Evolutionary conservation across 1,140 invertebrate genomes (phyloP).

Genomic region (Grapholita molesta): DNA sequence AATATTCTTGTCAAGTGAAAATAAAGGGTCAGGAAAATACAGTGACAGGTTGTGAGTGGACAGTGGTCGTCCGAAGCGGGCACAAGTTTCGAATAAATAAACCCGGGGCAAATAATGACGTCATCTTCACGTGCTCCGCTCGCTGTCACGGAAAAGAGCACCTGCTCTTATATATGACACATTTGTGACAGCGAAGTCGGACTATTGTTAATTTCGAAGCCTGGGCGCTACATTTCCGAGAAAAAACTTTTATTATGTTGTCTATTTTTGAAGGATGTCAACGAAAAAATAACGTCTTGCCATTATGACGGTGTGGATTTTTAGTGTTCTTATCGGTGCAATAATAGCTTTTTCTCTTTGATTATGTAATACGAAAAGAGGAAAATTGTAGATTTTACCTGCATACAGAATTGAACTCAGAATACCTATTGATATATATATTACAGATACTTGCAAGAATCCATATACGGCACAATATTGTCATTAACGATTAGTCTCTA

Average conservation of each 20-base stretch:
- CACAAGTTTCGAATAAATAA: slow-evolving; percentile 73
- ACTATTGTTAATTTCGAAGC: slow-evolving; percentile 46
- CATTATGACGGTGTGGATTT: not conserved
- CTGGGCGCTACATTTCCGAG: not conserved
- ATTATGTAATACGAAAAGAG: too few relatives aligned
- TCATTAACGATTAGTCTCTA: too few relatives aligned
- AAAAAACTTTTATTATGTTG: slow-evolving; percentile 18
- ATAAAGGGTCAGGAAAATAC: slow-evolving; percentile 72
- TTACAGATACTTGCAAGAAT: too few relatives aligned
- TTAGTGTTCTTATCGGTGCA: not conserved
- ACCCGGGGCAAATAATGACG: slow-evolving; percentile 57
- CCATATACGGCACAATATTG: too few relatives aligned
- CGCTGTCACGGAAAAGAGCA: slow-evolving; percentile 49
- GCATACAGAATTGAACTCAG: too few relatives aligned
- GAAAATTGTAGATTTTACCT: not conserved
- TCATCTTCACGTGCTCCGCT: slow-evolving; percentile 49
- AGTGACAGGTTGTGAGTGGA: slow-evolving; percentile 71
- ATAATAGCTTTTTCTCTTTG: not conserved
- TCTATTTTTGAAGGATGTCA: not conserved
- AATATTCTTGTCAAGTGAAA: slow-evolving; percentile 76
- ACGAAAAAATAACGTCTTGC: not conserved
- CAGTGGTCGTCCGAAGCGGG: slow-evolving; percentile 67
- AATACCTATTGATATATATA: too few relatives aligned
- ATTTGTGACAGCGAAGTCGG: slow-evolving; percentile 41
- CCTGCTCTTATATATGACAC: slow-evolving; percentile 38